Percentiles rank a stretch among this genome's conserved stretches.
phyloP scores from a whole-genome alignment of 2,113 vertebrate species.

The Cheilinus undulatus region DNA sequence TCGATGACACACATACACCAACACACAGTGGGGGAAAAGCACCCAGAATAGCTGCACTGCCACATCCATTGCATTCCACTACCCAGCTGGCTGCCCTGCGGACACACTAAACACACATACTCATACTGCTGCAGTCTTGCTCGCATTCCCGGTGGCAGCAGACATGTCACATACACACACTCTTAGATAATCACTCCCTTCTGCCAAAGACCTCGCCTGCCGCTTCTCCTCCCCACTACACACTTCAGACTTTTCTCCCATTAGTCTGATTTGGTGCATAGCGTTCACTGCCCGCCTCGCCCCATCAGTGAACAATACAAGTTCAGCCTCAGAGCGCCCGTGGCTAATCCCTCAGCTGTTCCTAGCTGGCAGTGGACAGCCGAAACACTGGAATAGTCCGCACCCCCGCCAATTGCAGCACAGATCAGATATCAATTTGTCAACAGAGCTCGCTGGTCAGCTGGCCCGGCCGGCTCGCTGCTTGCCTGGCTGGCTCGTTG shows the following conservation, averaged over 20 bases:
- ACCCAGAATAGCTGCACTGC: slow-evolving; percentile 66
- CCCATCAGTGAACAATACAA: slow-evolving; percentile 62
- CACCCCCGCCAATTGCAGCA: slow-evolving; percentile 50
- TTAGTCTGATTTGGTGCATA: slow-evolving; percentile 51
- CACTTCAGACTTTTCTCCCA: slow-evolving; percentile 28
- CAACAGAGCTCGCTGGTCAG: slow-evolving; percentile 51
- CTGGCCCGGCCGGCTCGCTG: slow-evolving; percentile 13
- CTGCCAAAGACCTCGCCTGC: slow-evolving; percentile 32
- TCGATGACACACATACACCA: slow-evolving; percentile 40
- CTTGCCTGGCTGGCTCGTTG: slow-evolving; percentile 12
- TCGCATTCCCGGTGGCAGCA: neutral
- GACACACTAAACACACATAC: slow-evolving; percentile 22
- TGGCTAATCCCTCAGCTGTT: slow-evolving; percentile 74
- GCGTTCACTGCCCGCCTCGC: slow-evolving; percentile 12
- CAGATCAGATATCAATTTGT: slow-evolving; percentile 76
- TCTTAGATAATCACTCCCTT: slow-evolving; percentile 8
- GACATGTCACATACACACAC: slow-evolving; percentile 10
- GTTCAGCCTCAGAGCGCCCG: slow-evolving; percentile 42
- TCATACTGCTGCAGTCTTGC: slow-evolving; percentile 24
- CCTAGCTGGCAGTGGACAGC: slow-evolving; percentile 54
- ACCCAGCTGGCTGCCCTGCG: slow-evolving; percentile 51
- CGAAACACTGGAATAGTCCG: slow-evolving; percentile 59
- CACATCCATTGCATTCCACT: slow-evolving; percentile 64
- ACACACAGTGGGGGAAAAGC: slow-evolving; percentile 25
- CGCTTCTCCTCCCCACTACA: neutral